Conservation (phyloP, 2,888 invertebrate species). For the Drosophila barbarae region DNA sequence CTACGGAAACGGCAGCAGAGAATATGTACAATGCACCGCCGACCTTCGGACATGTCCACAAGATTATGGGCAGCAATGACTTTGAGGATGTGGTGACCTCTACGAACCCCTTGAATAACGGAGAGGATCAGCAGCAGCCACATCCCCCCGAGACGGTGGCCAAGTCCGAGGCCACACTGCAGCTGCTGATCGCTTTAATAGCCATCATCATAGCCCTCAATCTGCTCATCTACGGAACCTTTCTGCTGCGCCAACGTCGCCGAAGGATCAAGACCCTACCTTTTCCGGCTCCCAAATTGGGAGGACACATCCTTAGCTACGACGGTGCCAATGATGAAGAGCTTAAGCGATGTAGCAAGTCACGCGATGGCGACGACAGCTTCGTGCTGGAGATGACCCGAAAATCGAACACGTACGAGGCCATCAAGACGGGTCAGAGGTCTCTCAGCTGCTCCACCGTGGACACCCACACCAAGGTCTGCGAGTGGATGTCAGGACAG, state of each 20-base stretch:
- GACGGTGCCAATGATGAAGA: constrained; percentile 79
- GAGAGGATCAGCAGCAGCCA: constrained; percentile 11
- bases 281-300: constrained; percentile 67
- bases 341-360: constrained; percentile 75
- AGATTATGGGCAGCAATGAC: constrained; percentile 34
- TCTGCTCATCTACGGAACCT: constrained; percentile 80
- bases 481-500: constrained; percentile 91
- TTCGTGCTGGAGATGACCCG: constrained; percentile 77
- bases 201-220: constrained; percentile 87
- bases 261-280: constrained; percentile 66
- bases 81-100: constrained; percentile 37
- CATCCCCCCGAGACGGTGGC: constrained; percentile 77
- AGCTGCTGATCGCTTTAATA: constrained; percentile 84
- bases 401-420: constrained; percentile 78
- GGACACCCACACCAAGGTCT: constrained; percentile 91
- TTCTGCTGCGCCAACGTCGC: constrained; percentile 76
- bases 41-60: constrained; percentile 73
- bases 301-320: constrained; percentile 77
- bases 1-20: constrained; percentile 65
- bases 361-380: constrained; percentile 79
- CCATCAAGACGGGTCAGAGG: constrained; percentile 74
- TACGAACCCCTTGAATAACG: constrained; percentile 4
- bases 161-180: constrained; percentile 83
- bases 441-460: constrained; percentile 88
- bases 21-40: constrained; percentile 80